Evolutionary conservation across 64 coral and sea anemone species (phyloP).

Genomic region (Dendronephthya gigantea): DNA sequence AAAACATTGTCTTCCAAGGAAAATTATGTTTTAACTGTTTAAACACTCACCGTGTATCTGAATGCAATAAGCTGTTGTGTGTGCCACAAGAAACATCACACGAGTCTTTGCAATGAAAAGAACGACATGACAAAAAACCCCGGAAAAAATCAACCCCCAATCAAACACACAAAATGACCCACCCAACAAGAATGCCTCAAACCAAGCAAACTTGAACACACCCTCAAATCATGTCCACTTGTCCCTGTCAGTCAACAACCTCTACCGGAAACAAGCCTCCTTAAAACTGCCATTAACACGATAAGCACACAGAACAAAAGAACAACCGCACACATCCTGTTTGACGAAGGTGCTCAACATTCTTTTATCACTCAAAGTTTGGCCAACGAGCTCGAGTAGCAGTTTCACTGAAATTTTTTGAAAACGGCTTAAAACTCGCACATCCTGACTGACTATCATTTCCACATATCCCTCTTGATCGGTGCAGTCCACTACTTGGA

Average conservation of each 20-base stretch:
- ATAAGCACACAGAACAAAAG: neutral
- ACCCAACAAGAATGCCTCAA: neutral
- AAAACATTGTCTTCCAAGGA: neutral
- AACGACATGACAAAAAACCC: neutral
- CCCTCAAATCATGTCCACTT: neutral
- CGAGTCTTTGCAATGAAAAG: conserved; percentile 12
- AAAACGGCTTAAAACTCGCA: too few species aligned
- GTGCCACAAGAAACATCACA: conserved; percentile 41
- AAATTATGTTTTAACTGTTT: conserved; percentile 37
- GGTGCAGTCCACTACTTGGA: too few species aligned
- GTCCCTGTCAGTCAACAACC: neutral
- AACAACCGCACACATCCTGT: neutral
- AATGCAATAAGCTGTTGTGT: conserved; percentile 27
- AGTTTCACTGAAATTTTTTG: too few species aligned
- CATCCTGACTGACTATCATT: too few species aligned
- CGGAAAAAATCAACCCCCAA: too few species aligned
- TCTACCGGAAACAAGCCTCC: neutral
- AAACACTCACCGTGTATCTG: conserved; percentile 11
- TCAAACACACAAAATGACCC: too few species aligned
- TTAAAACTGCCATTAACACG: neutral
- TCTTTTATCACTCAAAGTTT: neutral
- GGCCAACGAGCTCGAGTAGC: neutral
- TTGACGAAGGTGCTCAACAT: neutral
- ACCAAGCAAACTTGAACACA: neutral
- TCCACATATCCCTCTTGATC: neutral